Percentiles rank a stretch among this genome's conserved stretches.
These are phyloP conservation scores for Halyomorpha halys DNA, from an alignment of 1,140 invertebrate genomes.

Conservation along the genomic window DNA sequence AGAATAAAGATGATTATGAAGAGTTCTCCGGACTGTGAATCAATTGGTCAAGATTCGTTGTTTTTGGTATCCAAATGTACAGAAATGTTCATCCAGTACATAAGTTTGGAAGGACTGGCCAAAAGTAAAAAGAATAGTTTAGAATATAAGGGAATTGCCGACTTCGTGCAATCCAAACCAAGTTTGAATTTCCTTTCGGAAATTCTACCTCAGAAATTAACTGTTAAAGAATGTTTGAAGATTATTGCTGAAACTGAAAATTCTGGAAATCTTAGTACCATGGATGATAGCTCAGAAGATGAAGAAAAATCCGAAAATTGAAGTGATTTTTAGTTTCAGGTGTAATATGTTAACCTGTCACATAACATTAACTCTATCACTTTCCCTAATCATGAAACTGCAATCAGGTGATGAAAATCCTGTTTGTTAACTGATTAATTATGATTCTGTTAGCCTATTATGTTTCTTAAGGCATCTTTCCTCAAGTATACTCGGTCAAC, in stretches of 20 bases:
- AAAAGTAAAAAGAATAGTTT: constrained; percentile 14
- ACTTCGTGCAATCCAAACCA: constrained; percentile 17
- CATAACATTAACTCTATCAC: too few relatives aligned
- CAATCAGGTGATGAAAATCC: too few relatives aligned
- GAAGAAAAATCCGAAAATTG: neutral
- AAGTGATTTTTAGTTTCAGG: too few relatives aligned
- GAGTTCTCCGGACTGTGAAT: constrained; percentile 70
- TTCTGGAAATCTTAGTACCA: neutral
- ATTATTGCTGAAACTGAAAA: constrained; percentile 3
- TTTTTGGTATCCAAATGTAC: constrained; percentile 62
- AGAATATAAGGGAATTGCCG: constrained; percentile 23
- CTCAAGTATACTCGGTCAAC: too few relatives aligned
- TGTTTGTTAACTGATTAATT: too few relatives aligned
- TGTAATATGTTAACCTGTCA: too few relatives aligned
- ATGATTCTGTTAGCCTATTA: too few relatives aligned
- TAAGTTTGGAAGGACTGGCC: constrained; percentile 3
- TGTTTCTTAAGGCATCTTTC: too few relatives aligned
- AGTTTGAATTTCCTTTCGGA: constrained; percentile 20
- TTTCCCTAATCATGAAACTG: too few relatives aligned
- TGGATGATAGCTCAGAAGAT: constrained; percentile 6
- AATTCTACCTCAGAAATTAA: constrained; percentile 20
- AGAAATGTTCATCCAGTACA: constrained; percentile 40
- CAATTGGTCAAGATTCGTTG: constrained; percentile 60
- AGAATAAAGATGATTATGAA: constrained; percentile 77
- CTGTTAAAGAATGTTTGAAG: constrained; percentile 7